Percentiles rank a stretch among this genome's conserved stretches.
These are phyloP conservation scores for Acromyrmex echinatior DNA, from an alignment of 1,140 invertebrate species.

Conservation along the genomic window DNA sequence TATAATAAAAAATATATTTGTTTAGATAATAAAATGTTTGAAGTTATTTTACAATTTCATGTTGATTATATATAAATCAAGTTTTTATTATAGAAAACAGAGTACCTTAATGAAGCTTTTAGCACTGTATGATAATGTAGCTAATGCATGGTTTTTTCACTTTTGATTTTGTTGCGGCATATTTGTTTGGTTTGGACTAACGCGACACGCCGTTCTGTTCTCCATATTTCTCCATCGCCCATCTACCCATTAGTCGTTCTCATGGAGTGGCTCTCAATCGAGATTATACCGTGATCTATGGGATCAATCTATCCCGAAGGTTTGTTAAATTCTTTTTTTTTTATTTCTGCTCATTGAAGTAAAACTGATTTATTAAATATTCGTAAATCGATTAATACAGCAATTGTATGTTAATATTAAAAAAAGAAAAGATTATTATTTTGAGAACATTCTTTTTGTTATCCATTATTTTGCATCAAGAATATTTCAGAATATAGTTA, in stretches of 20 bases:
- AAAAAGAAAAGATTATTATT: not conserved
- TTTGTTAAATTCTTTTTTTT: constrained; percentile 81
- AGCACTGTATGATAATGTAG: constrained; percentile 66
- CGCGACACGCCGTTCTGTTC: constrained; percentile 77
- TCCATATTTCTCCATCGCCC: constrained; percentile 75
- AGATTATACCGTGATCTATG: constrained; percentile 90
- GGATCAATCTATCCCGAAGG: constrained; percentile 88
- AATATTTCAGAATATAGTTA: not conserved
- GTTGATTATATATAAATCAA: constrained; percentile 1
- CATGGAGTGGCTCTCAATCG: constrained; percentile 93
- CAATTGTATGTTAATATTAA: not conserved
- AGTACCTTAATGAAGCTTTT: not conserved
- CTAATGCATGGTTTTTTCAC: constrained; percentile 80
- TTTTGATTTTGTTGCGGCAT: constrained; percentile 82
- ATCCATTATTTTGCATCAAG: not conserved
- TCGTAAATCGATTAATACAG: not conserved
- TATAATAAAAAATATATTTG: not conserved
- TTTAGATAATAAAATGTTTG: not conserved
- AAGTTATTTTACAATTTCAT: constrained; percentile 2
- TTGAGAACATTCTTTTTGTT: not conserved
- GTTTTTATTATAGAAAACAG: constrained; percentile 35
- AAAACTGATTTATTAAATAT: constrained; percentile 30
- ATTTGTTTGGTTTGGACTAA: constrained; percentile 84
- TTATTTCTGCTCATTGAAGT: constrained; percentile 53
- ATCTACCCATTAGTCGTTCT: constrained; percentile 89